These are phyloP conservation scores for Dendrocopos noguchii DNA, from an alignment of 2,113 vertebrate genomes.

Conservation along the genomic window DNA sequence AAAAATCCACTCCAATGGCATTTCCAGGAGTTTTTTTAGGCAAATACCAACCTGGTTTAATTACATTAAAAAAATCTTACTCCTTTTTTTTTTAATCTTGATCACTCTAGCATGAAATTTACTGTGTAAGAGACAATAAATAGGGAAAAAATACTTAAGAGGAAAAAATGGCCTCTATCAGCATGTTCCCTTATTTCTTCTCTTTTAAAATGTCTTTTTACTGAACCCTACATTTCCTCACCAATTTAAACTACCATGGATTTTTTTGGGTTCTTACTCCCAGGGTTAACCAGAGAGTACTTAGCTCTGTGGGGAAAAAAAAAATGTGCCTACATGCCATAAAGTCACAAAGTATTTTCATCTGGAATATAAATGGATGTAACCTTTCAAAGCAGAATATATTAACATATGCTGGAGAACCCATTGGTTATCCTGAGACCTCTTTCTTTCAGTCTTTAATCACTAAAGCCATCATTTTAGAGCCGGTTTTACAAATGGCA, in stretches of 20 bases:
- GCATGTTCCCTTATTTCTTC: neutral
- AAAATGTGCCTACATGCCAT: neutral
- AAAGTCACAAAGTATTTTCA: constrained; percentile 41
- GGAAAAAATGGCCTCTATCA: neutral
- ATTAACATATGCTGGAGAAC: constrained; percentile 38
- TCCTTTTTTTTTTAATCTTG: neutral
- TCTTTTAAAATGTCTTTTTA: neutral
- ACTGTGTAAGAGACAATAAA: neutral
- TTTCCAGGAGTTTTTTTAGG: neutral
- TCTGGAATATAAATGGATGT: constrained; percentile 52
- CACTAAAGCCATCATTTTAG: constrained; percentile 26
- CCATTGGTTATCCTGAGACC: constrained; percentile 10
- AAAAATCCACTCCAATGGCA: neutral
- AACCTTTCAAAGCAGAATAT: constrained; percentile 61
- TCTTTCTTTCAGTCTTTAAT: constrained; percentile 41
- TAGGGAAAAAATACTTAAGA: neutral
- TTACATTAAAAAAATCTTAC: neutral
- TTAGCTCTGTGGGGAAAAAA: neutral
- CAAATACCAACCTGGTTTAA: neutral
- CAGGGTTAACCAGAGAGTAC: neutral
- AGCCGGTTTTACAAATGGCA: constrained; percentile 8
- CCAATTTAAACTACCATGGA: neutral
- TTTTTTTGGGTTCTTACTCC: neutral
- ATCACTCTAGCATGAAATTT: neutral
- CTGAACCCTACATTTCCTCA: neutral